A percentile compares a stretch with the other conserved stretches of the same genome.
phyloP scores from a whole-genome alignment of 2,797 vertebrate species.

The Chrysocyon brachyurus region DNA sequence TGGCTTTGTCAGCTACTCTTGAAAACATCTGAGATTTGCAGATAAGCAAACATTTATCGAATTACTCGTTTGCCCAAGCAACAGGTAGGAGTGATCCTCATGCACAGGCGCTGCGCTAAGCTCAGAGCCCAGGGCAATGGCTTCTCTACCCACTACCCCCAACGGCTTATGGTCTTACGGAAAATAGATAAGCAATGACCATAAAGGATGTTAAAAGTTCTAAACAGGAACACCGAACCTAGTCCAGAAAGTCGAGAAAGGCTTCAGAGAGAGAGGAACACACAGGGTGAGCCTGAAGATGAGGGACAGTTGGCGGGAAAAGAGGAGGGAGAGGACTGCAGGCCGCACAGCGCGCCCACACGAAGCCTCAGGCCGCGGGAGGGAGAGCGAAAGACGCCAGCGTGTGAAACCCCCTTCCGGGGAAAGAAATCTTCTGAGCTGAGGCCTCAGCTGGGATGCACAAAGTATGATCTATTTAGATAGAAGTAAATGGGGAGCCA shows the following conservation, averaged over 20 bases:
- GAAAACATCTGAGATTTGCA: slow-evolving; percentile 37
- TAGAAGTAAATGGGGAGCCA: background rate
- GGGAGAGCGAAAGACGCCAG: background rate
- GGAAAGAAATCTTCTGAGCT: background rate
- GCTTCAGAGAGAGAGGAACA: background rate
- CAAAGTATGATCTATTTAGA: background rate
- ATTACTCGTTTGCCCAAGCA: background rate
- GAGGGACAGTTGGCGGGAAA: background rate
- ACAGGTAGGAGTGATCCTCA: background rate
- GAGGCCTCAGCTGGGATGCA: background rate
- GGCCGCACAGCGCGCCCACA: background rate
- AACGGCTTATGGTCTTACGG: background rate
- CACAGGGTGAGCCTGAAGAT: background rate
- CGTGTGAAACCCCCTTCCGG: background rate
- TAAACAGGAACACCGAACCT: background rate
- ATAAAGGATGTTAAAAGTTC: background rate
- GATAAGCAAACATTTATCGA: background rate
- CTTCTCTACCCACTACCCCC: background rate
- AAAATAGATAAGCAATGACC: slow-evolving; percentile 18
- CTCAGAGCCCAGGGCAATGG: background rate
- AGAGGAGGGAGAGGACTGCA: background rate
- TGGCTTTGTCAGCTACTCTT: background rate
- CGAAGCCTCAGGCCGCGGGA: background rate
- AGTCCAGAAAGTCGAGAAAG: background rate
- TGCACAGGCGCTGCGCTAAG: background rate